Percentiles rank a stretch among this genome's conserved stretches.
phyloP scores from a whole-genome alignment of 2,888 invertebrate genomes.

The Cerceris ruficornis region DNA sequence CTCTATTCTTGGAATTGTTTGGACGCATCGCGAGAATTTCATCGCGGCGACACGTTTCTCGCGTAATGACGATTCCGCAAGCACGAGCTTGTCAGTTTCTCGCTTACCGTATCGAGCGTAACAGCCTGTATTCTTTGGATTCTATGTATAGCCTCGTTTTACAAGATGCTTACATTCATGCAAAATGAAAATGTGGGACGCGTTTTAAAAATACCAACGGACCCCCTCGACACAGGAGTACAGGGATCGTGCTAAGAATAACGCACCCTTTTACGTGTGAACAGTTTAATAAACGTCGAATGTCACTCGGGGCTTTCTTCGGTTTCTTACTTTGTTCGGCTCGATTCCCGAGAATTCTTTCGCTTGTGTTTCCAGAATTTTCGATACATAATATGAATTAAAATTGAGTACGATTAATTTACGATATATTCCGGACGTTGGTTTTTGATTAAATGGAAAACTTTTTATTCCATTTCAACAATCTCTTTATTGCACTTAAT shows the following conservation, averaged over 20 bases:
- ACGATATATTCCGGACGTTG: no score
- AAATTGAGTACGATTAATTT: no score
- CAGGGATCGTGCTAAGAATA: conserved; percentile 10
- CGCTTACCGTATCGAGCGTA: conserved; percentile 4
- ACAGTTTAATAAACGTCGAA: conserved; percentile 22
- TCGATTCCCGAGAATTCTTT: no score
- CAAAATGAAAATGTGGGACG: conserved; percentile 21
- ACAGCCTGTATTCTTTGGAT: conserved; percentile 13
- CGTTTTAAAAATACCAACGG: conserved; percentile 28
- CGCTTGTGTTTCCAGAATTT: no score
- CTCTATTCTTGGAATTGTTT: background rate
- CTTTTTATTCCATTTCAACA: no score
- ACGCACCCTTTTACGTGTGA: background rate
- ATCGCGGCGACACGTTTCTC: conserved; percentile 1
- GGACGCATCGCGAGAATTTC: background rate
- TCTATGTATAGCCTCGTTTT: conserved; percentile 27
- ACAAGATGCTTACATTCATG: conserved; percentile 11
- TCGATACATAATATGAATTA: no score
- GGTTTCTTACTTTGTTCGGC: background rate
- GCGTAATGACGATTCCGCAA: conserved; percentile 22
- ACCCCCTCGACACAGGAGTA: conserved; percentile 2
- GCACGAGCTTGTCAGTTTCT: background rate
- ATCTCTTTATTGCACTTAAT: no score
- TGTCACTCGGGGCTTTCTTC: background rate
- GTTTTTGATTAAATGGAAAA: no score